Evolutionary conservation across 2,888 invertebrate genomes (phyloP).

Genomic region (Idaea biselata): DNA sequence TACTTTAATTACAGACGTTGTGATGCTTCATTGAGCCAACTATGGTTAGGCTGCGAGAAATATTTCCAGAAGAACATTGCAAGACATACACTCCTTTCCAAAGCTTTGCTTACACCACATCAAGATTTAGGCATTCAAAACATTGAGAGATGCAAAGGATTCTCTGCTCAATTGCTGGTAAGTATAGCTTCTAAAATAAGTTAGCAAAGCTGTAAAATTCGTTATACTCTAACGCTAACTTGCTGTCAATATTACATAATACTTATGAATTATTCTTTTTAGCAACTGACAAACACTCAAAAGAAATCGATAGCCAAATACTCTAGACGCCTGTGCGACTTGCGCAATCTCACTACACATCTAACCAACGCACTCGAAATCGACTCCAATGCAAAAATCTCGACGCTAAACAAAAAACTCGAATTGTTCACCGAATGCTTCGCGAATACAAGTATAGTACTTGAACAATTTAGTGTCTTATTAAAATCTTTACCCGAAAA

Average conservation of each 20-base stretch:
- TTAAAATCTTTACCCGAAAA: conserved; percentile 77
- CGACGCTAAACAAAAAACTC: conserved; percentile 55
- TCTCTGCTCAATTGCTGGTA: conserved; percentile 88
- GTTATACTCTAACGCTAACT: too few relatives aligned
- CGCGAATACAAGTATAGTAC: conserved; percentile 72
- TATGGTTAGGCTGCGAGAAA: conserved; percentile 87
- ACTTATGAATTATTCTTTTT: conserved; percentile 37
- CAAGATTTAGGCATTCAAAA: conserved; percentile 90
- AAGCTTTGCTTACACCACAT: conserved; percentile 83
- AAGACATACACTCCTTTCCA: conserved; percentile 83
- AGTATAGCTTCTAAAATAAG: conserved; percentile 28
- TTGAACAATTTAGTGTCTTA: conserved; percentile 85
- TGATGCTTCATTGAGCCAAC: conserved; percentile 74
- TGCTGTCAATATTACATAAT: not conserved
- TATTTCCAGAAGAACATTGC: conserved; percentile 88
- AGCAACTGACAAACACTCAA: conserved; percentile 84
- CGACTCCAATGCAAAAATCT: conserved; percentile 51
- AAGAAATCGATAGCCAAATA: conserved; percentile 82
- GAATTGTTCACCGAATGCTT: conserved; percentile 70
- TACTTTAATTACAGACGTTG: conserved; percentile 54
- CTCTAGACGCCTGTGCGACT: conserved; percentile 78
- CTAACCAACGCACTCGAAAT: conserved; percentile 58
- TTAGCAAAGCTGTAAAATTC: conserved; percentile 2
- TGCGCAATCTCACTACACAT: conserved; percentile 73
- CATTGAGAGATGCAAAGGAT: conserved; percentile 92